Evolutionary conservation across 1,140 invertebrate species (phyloP).

Genomic region (Lasioglossum albipes): DNA sequence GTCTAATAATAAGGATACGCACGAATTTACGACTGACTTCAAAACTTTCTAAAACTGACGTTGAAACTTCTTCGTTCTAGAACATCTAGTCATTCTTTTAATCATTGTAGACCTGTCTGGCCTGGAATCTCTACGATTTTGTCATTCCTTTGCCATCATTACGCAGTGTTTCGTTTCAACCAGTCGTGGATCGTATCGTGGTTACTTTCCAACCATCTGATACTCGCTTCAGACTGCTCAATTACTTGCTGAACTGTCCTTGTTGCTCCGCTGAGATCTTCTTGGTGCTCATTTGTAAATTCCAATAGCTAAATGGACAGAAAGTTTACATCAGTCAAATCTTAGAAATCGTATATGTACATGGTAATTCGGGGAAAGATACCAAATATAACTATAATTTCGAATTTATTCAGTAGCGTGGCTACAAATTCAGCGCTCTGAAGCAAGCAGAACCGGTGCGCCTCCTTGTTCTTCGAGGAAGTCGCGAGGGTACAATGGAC

Average conservation of each 20-base stretch:
- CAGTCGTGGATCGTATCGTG: slow-evolving; percentile 87
- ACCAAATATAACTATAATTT: too few relatives aligned
- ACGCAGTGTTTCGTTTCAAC: slow-evolving; percentile 79
- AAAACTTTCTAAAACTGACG: background rate
- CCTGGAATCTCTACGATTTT: background rate
- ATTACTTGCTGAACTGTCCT: slow-evolving; percentile 88
- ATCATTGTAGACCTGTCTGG: background rate
- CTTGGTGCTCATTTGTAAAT: slow-evolving; percentile 82
- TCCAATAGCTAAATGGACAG: slow-evolving; percentile 81
- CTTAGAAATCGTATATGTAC: too few relatives aligned
- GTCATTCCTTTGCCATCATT: slow-evolving; percentile 13
- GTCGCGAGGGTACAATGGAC: too few relatives aligned
- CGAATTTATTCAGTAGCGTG: too few relatives aligned
- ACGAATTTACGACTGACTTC: background rate
- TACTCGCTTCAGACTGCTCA: slow-evolving; percentile 89
- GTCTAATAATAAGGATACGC: background rate
- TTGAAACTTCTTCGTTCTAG: background rate
- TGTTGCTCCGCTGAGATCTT: slow-evolving; percentile 83
- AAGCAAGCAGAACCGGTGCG: too few relatives aligned
- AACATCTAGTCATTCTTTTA: background rate
- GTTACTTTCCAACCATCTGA: slow-evolving; percentile 89
- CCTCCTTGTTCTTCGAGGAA: too few relatives aligned
- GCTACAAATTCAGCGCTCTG: too few relatives aligned
- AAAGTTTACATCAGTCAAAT: slow-evolving; percentile 16
- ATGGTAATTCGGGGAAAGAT: too few relatives aligned